Conservation (phyloP, 2,113 vertebrate species). For the Anoura caudifer region DNA sequence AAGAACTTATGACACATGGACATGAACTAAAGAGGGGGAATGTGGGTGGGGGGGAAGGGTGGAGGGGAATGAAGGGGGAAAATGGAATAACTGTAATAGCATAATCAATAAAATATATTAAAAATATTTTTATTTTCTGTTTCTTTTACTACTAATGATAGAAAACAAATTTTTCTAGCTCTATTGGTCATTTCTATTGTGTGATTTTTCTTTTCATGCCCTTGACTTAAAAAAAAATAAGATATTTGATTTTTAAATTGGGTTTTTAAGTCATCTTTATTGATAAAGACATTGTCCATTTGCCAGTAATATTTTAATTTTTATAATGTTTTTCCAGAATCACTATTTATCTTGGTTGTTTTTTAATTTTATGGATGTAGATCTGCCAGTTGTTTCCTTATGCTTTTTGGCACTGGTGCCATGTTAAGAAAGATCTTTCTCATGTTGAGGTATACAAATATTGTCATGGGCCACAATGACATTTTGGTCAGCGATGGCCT, state of each 20-base stretch:
- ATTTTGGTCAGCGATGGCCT: background rate
- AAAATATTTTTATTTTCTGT: background rate
- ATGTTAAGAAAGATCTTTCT: background rate
- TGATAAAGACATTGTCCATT: background rate
- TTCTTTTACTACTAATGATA: background rate
- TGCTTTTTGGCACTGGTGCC: background rate
- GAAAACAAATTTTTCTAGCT: background rate
- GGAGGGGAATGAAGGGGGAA: too few species aligned
- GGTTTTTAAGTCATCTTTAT: background rate
- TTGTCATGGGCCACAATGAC: background rate
- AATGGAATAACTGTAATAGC: too few species aligned
- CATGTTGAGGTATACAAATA: background rate
- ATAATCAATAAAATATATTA: too few species aligned
- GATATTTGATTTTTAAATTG: background rate
- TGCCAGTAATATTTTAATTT: background rate
- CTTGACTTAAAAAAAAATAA: background rate
- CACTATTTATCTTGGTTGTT: background rate
- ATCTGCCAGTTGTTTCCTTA: background rate
- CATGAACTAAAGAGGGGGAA: too few species aligned
- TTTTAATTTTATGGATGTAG: background rate
- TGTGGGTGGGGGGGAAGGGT: too few species aligned
- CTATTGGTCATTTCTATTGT: background rate
- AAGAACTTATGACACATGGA: too few species aligned
- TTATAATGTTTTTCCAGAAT: background rate
- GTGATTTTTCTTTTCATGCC: background rate